Evolutionary conservation across 35 echinoderm and acorn worm genomes (phyloP).

Genomic region (Ptychodera flava): DNA sequence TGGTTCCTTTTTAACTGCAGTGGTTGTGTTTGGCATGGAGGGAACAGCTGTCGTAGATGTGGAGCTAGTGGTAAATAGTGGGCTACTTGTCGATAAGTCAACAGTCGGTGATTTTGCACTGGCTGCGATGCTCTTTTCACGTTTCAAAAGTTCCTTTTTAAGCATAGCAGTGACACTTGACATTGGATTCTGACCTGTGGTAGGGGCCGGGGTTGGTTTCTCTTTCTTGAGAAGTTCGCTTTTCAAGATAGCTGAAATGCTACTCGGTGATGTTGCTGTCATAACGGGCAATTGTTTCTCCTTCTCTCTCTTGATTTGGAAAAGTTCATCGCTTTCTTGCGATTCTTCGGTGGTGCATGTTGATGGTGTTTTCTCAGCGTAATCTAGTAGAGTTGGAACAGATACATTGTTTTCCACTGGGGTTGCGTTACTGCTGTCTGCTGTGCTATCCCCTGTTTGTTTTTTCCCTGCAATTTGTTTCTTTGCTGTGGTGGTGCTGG

Average conservation of each 20-base stretch:
- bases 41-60: neutral
- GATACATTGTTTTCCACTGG: neutral
- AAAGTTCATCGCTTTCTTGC: neutral
- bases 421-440: neutral
- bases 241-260: neutral
- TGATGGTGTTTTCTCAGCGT: constrained; percentile 21
- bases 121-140: neutral
- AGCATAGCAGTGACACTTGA: neutral
- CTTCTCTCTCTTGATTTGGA: neutral
- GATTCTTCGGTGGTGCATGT: neutral
- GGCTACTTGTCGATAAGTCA: neutral
- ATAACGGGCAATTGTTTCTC: neutral
- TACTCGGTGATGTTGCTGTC: neutral
- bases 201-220: neutral
- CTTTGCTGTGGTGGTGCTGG: neutral
- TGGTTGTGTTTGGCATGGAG: neutral
- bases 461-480: constrained; percentile 4
- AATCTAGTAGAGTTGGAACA: constrained; percentile 35
- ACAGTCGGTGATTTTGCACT: neutral
- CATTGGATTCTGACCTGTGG: neutral
- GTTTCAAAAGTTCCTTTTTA: neutral
- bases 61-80: neutral
- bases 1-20: no score
- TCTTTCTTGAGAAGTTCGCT: neutral
- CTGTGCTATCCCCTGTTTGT: neutral